These are phyloP conservation scores for Ciconia boyciana DNA, from an alignment of 2,113 vertebrate species.

Conservation along the genomic window DNA sequence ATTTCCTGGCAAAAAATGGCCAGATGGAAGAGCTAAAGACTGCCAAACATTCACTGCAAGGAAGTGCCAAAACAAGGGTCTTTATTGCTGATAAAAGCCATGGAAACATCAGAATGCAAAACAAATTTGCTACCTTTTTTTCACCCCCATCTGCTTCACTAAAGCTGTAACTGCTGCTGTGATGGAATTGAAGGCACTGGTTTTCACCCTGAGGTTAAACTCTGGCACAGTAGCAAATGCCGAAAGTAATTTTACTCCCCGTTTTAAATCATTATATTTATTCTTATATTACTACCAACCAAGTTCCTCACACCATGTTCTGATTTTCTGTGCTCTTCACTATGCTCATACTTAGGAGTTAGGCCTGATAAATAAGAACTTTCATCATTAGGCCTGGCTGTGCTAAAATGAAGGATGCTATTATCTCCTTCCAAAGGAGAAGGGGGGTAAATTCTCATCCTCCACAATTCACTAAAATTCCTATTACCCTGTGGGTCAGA, in stretches of 20 bases:
- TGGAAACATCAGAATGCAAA: constrained; percentile 48
- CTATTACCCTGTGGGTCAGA: neutral
- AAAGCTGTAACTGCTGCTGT: neutral
- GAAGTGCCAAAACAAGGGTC: constrained; percentile 43
- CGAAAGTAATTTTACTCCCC: neutral
- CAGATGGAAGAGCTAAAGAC: constrained; percentile 26
- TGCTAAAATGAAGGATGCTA: neutral
- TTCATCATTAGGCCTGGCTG: neutral
- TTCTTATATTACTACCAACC: neutral
- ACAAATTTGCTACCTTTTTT: constrained; percentile 45
- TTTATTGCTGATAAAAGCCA: constrained; percentile 50
- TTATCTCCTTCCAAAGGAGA: neutral
- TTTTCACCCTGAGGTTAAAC: neutral
- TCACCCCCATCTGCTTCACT: constrained; percentile 22
- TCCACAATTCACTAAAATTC: neutral
- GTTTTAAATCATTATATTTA: constrained; percentile 1
- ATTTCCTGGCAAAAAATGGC: constrained; percentile 50
- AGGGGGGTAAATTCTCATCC: neutral
- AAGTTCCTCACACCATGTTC: neutral
- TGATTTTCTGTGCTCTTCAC: neutral
- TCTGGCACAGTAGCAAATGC: neutral
- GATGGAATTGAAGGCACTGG: neutral
- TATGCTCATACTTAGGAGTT: neutral
- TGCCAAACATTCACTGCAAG: constrained; percentile 52
- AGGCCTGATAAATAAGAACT: neutral